Conservation (phyloP, 2,113 vertebrate genomes). For the Ictidomys tridecemlineatus region DNA sequence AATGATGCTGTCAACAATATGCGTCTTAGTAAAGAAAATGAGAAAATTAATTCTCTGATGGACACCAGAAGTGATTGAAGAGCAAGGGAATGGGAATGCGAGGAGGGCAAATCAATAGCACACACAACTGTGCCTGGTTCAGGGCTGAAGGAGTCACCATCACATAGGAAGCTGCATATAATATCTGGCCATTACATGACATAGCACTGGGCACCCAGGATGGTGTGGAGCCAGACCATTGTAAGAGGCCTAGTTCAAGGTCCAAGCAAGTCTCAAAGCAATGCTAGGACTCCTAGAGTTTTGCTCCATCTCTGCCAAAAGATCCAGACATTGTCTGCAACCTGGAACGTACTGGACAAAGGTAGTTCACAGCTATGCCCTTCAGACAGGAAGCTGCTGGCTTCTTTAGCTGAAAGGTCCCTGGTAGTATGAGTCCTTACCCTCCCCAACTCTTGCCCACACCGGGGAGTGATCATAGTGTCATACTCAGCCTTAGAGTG, state of each 20-base stretch:
- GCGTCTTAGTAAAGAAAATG: background rate
- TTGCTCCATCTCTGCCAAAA: background rate
- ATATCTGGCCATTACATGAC: background rate
- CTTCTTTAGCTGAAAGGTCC: background rate
- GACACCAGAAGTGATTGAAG: background rate
- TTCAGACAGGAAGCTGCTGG: background rate
- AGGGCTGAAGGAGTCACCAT: accelerated
- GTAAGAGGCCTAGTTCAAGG: background rate
- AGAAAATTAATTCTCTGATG: background rate
- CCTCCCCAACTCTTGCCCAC: background rate
- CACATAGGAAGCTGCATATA: background rate
- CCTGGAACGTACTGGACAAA: background rate
- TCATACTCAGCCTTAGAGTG: background rate
- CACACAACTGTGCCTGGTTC: accelerated
- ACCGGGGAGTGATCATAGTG: accelerated
- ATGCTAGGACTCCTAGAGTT: background rate
- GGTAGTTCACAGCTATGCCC: background rate
- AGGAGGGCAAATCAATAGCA: too few relatives aligned
- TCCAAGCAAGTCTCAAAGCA: background rate
- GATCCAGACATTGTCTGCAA: background rate
- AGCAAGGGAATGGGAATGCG: background rate
- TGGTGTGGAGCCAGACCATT: background rate
- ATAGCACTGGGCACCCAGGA: background rate
- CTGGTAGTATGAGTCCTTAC: background rate
- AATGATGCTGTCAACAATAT: background rate